Evolutionary conservation across 2,888 invertebrate species (phyloP).

Genomic region (Hirtodrosophila duncani): DNA sequence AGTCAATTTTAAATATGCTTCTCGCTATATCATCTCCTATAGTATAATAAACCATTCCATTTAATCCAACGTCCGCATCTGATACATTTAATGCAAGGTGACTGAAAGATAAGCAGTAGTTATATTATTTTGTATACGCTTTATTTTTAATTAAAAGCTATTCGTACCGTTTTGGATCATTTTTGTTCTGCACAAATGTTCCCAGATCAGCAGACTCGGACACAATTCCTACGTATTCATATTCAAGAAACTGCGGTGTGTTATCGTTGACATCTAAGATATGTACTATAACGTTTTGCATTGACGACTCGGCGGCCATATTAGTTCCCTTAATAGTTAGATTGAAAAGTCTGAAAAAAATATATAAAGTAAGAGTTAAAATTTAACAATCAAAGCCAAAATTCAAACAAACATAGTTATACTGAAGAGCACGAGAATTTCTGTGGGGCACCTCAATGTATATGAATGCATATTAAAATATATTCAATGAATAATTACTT

Average conservation of each 20-base stretch:
- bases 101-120: constrained; percentile 73
- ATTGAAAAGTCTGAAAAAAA: constrained; percentile 82
- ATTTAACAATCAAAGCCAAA: too few species aligned
- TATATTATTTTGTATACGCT: background rate
- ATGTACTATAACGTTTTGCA: constrained; percentile 87
- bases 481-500: constrained; percentile 76
- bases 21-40: constrained; percentile 89
- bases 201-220: constrained; percentile 86
- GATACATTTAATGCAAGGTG: constrained; percentile 91
- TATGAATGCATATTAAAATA: background rate
- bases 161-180: constrained; percentile 50
- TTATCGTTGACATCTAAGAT: constrained; percentile 94
- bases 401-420: too few species aligned
- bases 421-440: too few species aligned
- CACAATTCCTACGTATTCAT: constrained; percentile 84
- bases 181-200: constrained; percentile 81
- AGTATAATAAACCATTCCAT: constrained; percentile 90
- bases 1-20: constrained; percentile 90
- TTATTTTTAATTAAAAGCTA: background rate
- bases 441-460: too few species aligned
- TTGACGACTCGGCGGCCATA: constrained; percentile 88
- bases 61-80: constrained; percentile 92
- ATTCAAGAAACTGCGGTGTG: constrained; percentile 85
- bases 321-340: constrained; percentile 90
- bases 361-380: background rate